Evolutionary conservation across 2,888 invertebrate species (phyloP).

Genomic region (Lampropteryx suffumata): DNA sequence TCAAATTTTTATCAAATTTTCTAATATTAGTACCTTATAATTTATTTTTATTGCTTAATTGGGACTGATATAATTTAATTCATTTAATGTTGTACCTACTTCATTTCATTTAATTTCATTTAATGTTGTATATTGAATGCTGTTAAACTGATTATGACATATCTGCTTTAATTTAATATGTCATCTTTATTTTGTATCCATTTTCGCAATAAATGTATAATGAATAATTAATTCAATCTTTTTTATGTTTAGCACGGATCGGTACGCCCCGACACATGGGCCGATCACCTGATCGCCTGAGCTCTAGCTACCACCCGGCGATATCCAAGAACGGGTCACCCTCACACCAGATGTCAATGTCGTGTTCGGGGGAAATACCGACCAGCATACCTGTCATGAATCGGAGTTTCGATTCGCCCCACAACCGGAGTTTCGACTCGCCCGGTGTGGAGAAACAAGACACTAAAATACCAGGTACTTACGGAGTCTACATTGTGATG

Average conservation of each 20-base stretch:
- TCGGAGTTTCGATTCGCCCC: slow-evolving; percentile 64
- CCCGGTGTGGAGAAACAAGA: slow-evolving; percentile 54
- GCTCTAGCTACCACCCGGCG: slow-evolving; percentile 86
- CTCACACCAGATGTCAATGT: slow-evolving; percentile 56
- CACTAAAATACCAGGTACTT: slow-evolving; percentile 40
- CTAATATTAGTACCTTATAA: too few relatives aligned
- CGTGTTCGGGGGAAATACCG: slow-evolving; percentile 59
- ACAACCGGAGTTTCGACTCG: slow-evolving; percentile 59
- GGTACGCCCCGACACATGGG: slow-evolving; percentile 62
- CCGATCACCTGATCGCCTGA: slow-evolving; percentile 88
- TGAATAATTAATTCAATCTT: neutral
- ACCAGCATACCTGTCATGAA: slow-evolving; percentile 51
- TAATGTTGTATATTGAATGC: too few relatives aligned
- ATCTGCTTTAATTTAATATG: too few relatives aligned
- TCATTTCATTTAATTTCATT: too few relatives aligned
- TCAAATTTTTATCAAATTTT: too few relatives aligned
- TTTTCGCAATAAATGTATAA: too few relatives aligned
- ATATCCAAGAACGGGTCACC: slow-evolving; percentile 57
- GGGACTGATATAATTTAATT: too few relatives aligned
- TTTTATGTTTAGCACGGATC: slow-evolving; percentile 56
- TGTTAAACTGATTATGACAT: too few relatives aligned
- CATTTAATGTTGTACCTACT: too few relatives aligned
- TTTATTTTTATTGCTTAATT: too few relatives aligned
- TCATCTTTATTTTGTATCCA: too few relatives aligned
- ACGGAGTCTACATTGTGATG: too few relatives aligned